Conservation (phyloP, 2,888 invertebrate species). For the Eutolmus rufibarbis region DNA sequence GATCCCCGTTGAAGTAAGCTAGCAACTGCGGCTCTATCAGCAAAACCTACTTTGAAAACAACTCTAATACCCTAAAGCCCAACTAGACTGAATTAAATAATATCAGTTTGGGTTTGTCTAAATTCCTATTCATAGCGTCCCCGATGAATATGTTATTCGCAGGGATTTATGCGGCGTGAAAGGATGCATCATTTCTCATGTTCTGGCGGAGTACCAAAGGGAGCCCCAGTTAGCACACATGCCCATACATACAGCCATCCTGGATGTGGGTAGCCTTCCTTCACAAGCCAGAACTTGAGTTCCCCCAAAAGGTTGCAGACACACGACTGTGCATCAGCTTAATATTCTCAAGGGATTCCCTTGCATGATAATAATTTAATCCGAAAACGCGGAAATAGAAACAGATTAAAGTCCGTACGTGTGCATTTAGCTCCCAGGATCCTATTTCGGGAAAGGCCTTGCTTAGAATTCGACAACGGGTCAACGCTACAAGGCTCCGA, state of each 20-base stretch:
- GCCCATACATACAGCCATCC: neutral
- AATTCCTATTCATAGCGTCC: conserved; percentile 31
- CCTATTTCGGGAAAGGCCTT: neutral
- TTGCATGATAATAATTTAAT: conserved; percentile 47
- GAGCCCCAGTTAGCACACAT: neutral
- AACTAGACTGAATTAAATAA: conserved; percentile 30
- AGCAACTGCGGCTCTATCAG: neutral
- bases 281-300: conserved; percentile 41
- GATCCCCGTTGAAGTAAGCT: neutral
- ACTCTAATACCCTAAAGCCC: neutral
- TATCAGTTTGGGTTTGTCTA: conserved; percentile 30
- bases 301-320: conserved; percentile 43
- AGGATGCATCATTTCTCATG: conserved; percentile 35
- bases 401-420: conserved; percentile 46
- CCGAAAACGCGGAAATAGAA: conserved; percentile 48
- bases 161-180: conserved; percentile 25
- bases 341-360: conserved; percentile 46
- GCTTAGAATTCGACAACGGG: conserved; percentile 14
- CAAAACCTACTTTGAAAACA: conserved; percentile 20
- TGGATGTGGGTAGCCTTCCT: neutral
- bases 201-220: neutral
- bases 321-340: conserved; percentile 45
- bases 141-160: conserved; percentile 32
- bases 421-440: conserved; percentile 34
- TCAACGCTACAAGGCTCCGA: neutral